These are phyloP conservation scores for Drosophila santomea DNA, from an alignment of 1,140 invertebrate species.

Conservation along the genomic window DNA sequence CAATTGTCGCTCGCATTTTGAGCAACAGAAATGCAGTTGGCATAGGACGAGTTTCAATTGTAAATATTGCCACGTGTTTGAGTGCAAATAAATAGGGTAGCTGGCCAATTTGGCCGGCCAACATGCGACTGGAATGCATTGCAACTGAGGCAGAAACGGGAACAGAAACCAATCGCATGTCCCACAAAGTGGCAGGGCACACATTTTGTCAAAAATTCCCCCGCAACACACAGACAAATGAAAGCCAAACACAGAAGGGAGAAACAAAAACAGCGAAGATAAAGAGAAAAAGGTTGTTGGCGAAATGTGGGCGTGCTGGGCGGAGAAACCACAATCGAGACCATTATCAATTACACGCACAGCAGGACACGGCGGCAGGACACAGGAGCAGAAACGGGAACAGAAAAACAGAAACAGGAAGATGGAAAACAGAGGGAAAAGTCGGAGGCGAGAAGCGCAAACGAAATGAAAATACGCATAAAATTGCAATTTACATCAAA, in stretches of 20 bases:
- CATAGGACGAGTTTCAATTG: conserved; percentile 52
- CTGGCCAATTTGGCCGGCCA: not conserved
- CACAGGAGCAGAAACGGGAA: conserved; percentile 23
- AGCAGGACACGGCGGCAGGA: conserved; percentile 66
- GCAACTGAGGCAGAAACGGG: not conserved
- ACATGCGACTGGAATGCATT: conserved; percentile 62
- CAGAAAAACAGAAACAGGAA: conserved; percentile 6
- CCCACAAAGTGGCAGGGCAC: conserved; percentile 48
- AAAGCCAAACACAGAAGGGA: conserved; percentile 40
- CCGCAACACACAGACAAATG: conserved; percentile 36
- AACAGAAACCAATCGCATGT: conserved; percentile 23
- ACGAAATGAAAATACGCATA: conserved; percentile 79
- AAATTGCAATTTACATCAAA: conserved; percentile 83
- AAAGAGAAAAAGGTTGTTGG: conserved; percentile 24
- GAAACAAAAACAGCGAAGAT: conserved; percentile 59
- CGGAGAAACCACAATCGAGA: conserved; percentile 76
- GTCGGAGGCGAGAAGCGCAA: conserved; percentile 24
- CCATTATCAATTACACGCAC: conserved; percentile 82
- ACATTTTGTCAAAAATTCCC: conserved; percentile 63
- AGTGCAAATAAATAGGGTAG: conserved; percentile 3
- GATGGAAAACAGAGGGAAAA: not conserved
- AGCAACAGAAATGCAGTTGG: not conserved
- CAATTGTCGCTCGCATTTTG: not conserved
- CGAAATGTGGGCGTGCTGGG: conserved; percentile 1
- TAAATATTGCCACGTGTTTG: conserved; percentile 54